Conservation (phyloP, 2,113 vertebrate species). For the Diadophis punctatus region DNA sequence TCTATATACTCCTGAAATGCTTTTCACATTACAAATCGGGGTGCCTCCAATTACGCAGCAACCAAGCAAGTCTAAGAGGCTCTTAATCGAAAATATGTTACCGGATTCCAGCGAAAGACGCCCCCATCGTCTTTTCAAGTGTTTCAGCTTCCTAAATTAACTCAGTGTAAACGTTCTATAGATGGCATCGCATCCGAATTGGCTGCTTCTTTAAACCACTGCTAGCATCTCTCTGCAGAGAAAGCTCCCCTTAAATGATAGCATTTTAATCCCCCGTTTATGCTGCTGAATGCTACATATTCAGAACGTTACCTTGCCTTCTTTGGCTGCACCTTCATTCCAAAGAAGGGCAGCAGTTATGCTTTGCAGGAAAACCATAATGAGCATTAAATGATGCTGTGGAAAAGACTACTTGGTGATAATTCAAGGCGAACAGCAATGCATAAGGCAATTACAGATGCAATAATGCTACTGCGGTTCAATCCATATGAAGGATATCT, state of each 20-base stretch:
- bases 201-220: background rate
- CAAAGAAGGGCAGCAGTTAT: background rate
- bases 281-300: background rate
- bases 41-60: background rate
- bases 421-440: constrained; percentile 9
- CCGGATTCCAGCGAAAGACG: background rate
- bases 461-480: constrained; percentile 3
- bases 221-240: background rate
- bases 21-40: background rate
- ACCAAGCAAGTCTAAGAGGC: background rate
- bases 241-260: background rate
- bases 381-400: background rate
- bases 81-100: background rate
- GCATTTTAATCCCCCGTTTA: background rate
- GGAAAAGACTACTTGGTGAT: background rate
- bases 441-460: constrained; percentile 10
- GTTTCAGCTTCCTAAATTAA: background rate
- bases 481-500: constrained; percentile 15
- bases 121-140: background rate
- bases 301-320: background rate
- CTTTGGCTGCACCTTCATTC: background rate
- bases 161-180: background rate
- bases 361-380: background rate
- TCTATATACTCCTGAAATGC: background rate
- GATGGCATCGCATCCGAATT: background rate